Evolutionary conservation across 2,113 vertebrate species (phyloP).

Genomic region (Sinocyclocheilus grahami): DNA sequence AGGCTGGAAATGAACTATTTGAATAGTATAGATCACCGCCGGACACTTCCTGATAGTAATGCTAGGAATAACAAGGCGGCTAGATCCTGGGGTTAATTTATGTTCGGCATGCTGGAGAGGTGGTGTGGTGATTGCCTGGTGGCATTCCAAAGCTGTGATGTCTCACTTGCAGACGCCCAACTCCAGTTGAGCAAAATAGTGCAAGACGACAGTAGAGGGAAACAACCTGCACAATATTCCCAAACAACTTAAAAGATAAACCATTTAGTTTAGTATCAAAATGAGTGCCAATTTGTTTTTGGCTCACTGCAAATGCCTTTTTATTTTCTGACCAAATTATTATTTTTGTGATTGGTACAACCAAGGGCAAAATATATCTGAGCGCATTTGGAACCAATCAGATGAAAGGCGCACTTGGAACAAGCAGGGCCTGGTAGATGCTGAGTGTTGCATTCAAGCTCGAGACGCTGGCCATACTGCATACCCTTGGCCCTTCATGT

Average conservation of each 20-base stretch:
- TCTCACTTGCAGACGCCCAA: constrained; percentile 36
- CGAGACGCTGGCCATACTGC: constrained; percentile 44
- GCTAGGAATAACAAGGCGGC: constrained; percentile 53
- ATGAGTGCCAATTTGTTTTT: too few relatives aligned
- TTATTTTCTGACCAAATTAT: too few relatives aligned
- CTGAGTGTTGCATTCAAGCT: constrained; percentile 35
- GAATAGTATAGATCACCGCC: constrained; percentile 51
- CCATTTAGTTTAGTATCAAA: too few relatives aligned
- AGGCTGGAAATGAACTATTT: constrained; percentile 54
- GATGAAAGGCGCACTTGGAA: constrained; percentile 27
- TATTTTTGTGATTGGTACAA: constrained; percentile 36
- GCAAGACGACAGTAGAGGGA: background rate
- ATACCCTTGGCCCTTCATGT: constrained; percentile 54
- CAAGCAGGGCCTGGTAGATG: constrained; percentile 22
- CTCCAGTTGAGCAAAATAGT: background rate
- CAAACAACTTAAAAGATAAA: too few relatives aligned
- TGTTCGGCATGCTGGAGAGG: constrained; percentile 45
- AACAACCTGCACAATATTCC: too few relatives aligned
- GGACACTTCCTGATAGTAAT: constrained; percentile 58
- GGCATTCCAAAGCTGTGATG: constrained; percentile 49
- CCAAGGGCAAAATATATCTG: constrained; percentile 42
- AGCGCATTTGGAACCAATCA: constrained; percentile 62
- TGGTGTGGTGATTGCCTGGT: constrained; percentile 52
- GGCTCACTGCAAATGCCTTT: too few relatives aligned
- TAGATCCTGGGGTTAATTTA: constrained; percentile 53